phyloP scores from a whole-genome alignment of 2,888 invertebrate genomes.

The Eupeodes latifasciatus region DNA sequence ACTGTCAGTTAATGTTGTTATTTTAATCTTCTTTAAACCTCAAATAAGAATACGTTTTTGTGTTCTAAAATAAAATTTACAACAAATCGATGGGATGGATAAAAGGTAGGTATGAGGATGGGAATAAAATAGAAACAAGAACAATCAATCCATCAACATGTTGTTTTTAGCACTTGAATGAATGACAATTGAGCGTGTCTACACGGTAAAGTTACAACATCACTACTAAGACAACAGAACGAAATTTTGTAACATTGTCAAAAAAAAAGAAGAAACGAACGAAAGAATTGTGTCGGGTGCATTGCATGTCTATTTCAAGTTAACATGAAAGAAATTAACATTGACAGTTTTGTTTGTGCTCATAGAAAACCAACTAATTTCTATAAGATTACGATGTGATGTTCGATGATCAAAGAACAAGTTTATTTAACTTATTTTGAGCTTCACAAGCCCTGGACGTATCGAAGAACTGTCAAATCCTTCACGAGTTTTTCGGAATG shows the following conservation, averaged over 20 bases:
- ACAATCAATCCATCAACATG: constrained; percentile 46
- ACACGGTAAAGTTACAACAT: constrained; percentile 1
- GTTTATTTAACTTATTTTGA: too few species aligned
- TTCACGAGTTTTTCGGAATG: too few species aligned
- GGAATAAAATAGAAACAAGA: neutral
- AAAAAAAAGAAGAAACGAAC: neutral
- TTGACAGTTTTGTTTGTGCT: neutral
- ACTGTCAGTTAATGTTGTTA: neutral
- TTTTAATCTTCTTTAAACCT: neutral
- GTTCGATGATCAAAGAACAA: too few species aligned
- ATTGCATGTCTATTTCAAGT: constrained; percentile 9
- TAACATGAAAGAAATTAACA: neutral
- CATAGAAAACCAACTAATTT: neutral
- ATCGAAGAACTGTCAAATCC: too few species aligned
- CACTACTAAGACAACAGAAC: neutral
- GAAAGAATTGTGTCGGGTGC: neutral
- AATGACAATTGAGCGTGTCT: constrained; percentile 32
- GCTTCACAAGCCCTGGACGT: too few species aligned
- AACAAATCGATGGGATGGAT: neutral
- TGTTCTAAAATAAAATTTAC: constrained; percentile 25
- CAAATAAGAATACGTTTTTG: constrained; percentile 6
- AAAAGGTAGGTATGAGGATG: neutral
- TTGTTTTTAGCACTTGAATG: constrained; percentile 23
- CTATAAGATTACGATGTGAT: too few species aligned
- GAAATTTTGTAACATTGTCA: neutral